These are phyloP conservation scores for Rotaria macrura DNA, from an alignment of 2,888 invertebrate species.

Conservation along the genomic window DNA sequence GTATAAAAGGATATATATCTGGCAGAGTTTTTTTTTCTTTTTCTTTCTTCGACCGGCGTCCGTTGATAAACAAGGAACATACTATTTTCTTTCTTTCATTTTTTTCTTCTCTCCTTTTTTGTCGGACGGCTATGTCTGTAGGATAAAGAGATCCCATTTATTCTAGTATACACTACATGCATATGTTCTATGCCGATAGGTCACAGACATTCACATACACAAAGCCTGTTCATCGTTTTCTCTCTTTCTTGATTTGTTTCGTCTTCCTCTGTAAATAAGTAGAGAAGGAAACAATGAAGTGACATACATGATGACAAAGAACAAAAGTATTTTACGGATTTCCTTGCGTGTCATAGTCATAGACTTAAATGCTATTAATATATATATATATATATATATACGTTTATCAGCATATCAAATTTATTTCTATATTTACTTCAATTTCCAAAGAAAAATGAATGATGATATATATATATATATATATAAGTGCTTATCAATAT, in stretches of 20 bases:
- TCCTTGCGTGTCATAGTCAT: not conserved
- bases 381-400: not conserved
- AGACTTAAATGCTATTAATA: not conserved
- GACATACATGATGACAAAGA: constrained; percentile 7
- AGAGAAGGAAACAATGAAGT: not conserved
- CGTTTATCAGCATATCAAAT: not conserved
- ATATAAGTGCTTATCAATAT: not conserved
- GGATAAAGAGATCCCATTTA: not conserved
- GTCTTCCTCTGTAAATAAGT: not conserved
- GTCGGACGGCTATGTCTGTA: not conserved
- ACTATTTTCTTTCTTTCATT: not conserved
- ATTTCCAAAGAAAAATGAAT: not conserved
- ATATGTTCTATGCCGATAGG: not conserved
- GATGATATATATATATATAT: too few species aligned
- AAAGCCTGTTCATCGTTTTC: not conserved
- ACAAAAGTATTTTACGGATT: not conserved
- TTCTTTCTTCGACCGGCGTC: not conserved
- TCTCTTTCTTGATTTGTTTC: not conserved
- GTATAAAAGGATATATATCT: not conserved
- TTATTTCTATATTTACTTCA: not conserved
- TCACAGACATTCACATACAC: not conserved
- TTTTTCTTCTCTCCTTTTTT: not conserved
- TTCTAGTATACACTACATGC: not conserved
- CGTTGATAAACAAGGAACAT: not conserved
- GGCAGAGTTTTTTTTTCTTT: not conserved